These are phyloP conservation scores for Fopius arisanus DNA, from an alignment of 1,140 invertebrate species.

Conservation along the genomic window DNA sequence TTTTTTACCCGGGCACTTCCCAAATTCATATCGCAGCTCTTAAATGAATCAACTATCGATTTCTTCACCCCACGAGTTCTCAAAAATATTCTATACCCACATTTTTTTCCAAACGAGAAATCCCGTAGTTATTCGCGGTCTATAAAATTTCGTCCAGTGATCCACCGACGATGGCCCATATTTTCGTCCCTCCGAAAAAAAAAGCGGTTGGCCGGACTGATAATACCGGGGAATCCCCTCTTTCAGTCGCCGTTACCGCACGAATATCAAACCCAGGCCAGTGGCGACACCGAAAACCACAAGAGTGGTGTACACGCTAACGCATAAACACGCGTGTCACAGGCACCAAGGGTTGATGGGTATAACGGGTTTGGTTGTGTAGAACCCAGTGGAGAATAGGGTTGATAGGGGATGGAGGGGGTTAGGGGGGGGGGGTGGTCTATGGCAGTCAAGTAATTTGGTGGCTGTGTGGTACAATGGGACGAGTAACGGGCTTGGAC, in stretches of 20 bases:
- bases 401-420: not conserved
- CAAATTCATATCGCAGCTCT: too few species aligned
- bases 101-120: too few species aligned
- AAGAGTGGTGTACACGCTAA: constrained; percentile 7
- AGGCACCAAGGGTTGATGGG: not conserved
- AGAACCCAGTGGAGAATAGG: not conserved
- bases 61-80: too few species aligned
- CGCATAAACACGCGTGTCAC: constrained; percentile 8
- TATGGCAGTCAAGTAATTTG: constrained; percentile 7
- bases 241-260: not conserved
- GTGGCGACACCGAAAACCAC: constrained; percentile 5
- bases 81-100: too few species aligned
- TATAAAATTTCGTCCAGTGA: too few species aligned
- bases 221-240: not conserved
- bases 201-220: not conserved
- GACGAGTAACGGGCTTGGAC: constrained; percentile 7
- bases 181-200: not conserved
- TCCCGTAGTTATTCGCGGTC: too few species aligned
- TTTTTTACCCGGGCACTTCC: too few species aligned
- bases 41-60: too few species aligned
- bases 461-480: constrained; percentile 5
- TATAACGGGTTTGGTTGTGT: not conserved
- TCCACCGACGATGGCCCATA: not conserved
- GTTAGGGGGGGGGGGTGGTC: not conserved
- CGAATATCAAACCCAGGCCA: constrained; percentile 4